phyloP scores from a whole-genome alignment of 2,113 vertebrate genomes.

The Toxotes jaculatrix region DNA sequence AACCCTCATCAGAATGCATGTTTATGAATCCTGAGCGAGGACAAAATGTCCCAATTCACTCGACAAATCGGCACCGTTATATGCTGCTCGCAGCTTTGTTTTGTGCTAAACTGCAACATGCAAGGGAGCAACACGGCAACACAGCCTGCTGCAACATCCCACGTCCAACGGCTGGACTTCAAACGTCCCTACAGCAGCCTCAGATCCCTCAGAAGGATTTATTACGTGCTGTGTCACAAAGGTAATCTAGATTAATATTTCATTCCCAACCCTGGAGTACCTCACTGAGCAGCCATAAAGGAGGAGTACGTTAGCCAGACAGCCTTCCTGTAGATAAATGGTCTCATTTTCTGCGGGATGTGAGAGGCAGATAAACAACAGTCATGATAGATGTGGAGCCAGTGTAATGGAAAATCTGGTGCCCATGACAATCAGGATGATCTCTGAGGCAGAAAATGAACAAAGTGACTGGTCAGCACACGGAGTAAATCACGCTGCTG shows the following conservation, averaged over 20 bases:
- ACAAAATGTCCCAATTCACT: slow-evolving; percentile 57
- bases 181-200: slow-evolving; percentile 2
- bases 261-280: slow-evolving; percentile 22
- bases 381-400: slow-evolving; percentile 74
- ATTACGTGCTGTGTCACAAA: slow-evolving; percentile 41
- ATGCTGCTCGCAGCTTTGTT: slow-evolving; percentile 4
- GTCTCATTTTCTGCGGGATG: slow-evolving; percentile 71
- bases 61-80: not conserved
- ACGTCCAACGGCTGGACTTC: not conserved
- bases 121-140: not conserved
- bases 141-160: not conserved
- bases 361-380: slow-evolving; percentile 69
- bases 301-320: slow-evolving; percentile 51
- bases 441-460: slow-evolving; percentile 79
- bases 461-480: slow-evolving; percentile 59
- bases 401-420: slow-evolving; percentile 73
- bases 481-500: slow-evolving; percentile 59
- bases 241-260: slow-evolving; percentile 69
- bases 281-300: slow-evolving; percentile 59
- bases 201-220: slow-evolving; percentile 39
- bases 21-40: slow-evolving; percentile 30
- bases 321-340: slow-evolving; percentile 67
- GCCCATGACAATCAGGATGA: slow-evolving; percentile 73
- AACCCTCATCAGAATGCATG: not conserved
- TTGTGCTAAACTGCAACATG: slow-evolving; percentile 15